Conservation (phyloP, 2,888 invertebrate species). For the Allolobophora icterica region DNA sequence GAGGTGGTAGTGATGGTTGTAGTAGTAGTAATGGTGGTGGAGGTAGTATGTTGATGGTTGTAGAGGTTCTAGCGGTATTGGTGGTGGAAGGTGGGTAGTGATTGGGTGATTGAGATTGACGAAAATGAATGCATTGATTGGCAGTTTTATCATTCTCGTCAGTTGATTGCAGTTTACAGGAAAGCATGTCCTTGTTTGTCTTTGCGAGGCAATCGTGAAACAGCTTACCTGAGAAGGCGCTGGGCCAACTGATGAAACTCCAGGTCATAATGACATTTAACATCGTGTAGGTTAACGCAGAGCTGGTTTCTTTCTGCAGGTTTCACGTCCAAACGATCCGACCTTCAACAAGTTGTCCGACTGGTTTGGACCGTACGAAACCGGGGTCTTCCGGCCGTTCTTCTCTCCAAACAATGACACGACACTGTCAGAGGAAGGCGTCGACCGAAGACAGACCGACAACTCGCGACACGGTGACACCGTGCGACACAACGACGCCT, state of each 20-base stretch:
- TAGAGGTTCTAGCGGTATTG: not conserved
- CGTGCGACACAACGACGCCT: not conserved
- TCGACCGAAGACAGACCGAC: not conserved
- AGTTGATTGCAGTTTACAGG: too few species aligned
- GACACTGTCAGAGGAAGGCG: not conserved
- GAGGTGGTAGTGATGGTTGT: not conserved
- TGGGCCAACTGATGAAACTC: too few species aligned
- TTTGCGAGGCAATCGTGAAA: too few species aligned
- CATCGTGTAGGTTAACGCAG: too few species aligned
- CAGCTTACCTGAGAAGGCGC: too few species aligned
- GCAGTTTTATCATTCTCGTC: too few species aligned
- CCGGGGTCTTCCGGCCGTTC: not conserved
- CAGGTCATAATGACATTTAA: too few species aligned
- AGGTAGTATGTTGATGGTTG: not conserved
- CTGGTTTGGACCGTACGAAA: not conserved
- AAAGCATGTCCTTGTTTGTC: too few species aligned
- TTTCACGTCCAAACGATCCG: not conserved
- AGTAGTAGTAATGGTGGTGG: not conserved
- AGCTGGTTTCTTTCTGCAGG: not conserved
- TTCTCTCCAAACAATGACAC: not conserved
- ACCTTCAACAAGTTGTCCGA: constrained; percentile 2
- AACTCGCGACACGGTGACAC: not conserved
- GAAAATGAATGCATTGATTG: too few species aligned
- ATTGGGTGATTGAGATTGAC: too few species aligned
- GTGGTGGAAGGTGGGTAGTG: too few species aligned